Evolutionary conservation across 2,888 invertebrate species (phyloP), one percentile per base, ranked within the genome.

Genomic region (Drosophila niveifrons): DNA sequence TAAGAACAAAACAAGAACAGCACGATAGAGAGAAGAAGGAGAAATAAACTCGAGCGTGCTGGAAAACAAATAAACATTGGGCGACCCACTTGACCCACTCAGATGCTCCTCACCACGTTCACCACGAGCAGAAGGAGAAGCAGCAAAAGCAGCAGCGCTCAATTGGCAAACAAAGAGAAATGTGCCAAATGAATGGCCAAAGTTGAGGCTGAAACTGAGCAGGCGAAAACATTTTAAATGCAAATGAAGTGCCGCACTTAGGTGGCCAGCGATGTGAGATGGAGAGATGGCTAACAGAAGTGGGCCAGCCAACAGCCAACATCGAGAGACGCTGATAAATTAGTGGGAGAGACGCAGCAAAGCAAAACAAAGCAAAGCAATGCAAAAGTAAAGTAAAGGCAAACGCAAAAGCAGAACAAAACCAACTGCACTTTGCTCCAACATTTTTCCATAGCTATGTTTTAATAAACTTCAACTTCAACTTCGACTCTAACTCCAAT

Each of bases 141-240:
- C 23, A 23, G 23, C 23, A 23, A 6, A 3, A 18, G 18, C 23
- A 23, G 23, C 23, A 23, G 17, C 61, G 62, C 58, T 44, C 66
- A 61, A 59, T 72, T 73, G 71, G 70, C 76, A 76, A 82, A 83
- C 84, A 82, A 82, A 82, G 82, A 78, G 82, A 80, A 84, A 85
- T 84, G 87, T 82, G 80, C 87, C 84, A 82, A 82, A 87, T 78
- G 80, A 82, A 87, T 82, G 74, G 72, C 69, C 67, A 82, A 84
- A 84, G 80, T 82, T 83, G 67, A 73, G 75, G 53, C 75, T 72
- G 71, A 72, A 75, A 78, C 73, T 72, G 73, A 76, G 75, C 86
- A 68, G 79, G 74, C 82, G 80, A 84, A 81, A 87, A 75, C 75
- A 84, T 85, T 87, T 85, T 85, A 87, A 87, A 84, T 85, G 85